phyloP scores from a whole-genome alignment of 53 echinoderm and acorn worm species.

The Arbacia lixula region DNA sequence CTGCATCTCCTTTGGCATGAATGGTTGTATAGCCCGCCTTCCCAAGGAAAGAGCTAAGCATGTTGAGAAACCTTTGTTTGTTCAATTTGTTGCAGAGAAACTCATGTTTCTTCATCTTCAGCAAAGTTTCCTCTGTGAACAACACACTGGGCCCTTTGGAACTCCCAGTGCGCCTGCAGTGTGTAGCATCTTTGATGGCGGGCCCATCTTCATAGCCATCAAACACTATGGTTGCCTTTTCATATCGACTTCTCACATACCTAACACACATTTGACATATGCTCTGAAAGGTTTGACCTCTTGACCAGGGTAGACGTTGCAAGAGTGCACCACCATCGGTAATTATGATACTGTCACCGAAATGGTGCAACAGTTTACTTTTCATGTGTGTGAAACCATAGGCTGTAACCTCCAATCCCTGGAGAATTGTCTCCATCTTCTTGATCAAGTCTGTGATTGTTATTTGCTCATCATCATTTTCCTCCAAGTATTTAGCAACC shows the following conservation, averaged over 20 bases:
- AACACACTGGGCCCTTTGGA: slow-evolving; percentile 2
- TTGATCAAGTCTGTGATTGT: neutral
- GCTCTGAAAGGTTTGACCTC: slow-evolving; percentile 64
- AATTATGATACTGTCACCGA: too few relatives aligned
- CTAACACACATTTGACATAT: slow-evolving; percentile 60
- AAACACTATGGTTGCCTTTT: slow-evolving; percentile 62
- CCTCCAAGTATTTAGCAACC: neutral
- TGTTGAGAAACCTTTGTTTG: slow-evolving; percentile 56
- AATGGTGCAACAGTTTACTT: neutral
- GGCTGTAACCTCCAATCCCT: neutral
- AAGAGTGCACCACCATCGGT: slow-evolving; percentile 80
- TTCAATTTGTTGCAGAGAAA: slow-evolving; percentile 54
- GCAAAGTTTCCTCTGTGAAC: slow-evolving; percentile 38
- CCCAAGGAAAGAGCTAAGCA: slow-evolving; percentile 44
- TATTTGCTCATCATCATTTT: neutral
- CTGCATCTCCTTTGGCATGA: slow-evolving; percentile 64
- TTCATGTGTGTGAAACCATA: neutral
- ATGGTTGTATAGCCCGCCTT: slow-evolving; percentile 41
- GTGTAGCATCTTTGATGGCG: slow-evolving; percentile 59
- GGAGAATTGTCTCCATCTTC: neutral
- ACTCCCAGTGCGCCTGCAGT: slow-evolving; percentile 49
- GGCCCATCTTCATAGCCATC: slow-evolving; percentile 63
- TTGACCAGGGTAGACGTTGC: slow-evolving; percentile 66
- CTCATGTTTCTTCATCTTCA: slow-evolving; percentile 57
- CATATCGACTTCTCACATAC: slow-evolving; percentile 60